Evolutionary conservation across 2,797 vertebrate genomes (phyloP), one percentile per base, ranked within the genome.

Genomic region (Siniperca scherzeri): DNA sequence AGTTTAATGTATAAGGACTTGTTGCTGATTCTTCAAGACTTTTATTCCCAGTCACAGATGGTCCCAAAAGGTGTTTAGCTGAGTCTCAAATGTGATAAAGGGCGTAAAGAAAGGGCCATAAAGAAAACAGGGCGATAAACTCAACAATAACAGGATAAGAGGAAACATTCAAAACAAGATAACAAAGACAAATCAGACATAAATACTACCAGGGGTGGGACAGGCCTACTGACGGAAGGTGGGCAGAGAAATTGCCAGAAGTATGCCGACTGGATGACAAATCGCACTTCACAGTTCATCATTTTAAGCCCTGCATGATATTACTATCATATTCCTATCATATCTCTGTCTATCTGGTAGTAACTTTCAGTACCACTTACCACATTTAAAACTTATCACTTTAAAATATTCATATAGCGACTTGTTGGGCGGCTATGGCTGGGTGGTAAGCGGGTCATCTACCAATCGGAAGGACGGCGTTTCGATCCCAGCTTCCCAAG

Each of bases 121-220:
- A 60, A 66, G 33, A 36, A 38, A 81, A 57, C 14, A 61, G 25
- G 0, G 16, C 40, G 40, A 69, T 64, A 60, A 60, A 46, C 19
- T 44, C 17, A n/a, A 61, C n/a, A 42, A 80, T 52, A 52, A 68
- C 17, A 46, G 61, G 44, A 59, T 52, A 16, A 52, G 46, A 74
- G 46, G 22, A 38, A 71, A 64, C 16, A 38, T 17, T 60, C 17
- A 50, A 73, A 70, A 40, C 22, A 61, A 57, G 36, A 78, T 30
- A 52, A 69, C 36, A 60, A n/a, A 38, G 48, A 66, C 4, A 42
- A 77, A 66, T 36, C 33, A 70, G 19, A 4, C 38, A 60, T 25
- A 60, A 46, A 61, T 21, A 62, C n/a, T 19, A 12, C 0, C 3
- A 44, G 62, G n/a, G 16, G 19, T 5, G 5, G 42, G 38, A 30